phyloP scores from a whole-genome alignment of 2,888 invertebrate species.

The Agriopis marginaria region DNA sequence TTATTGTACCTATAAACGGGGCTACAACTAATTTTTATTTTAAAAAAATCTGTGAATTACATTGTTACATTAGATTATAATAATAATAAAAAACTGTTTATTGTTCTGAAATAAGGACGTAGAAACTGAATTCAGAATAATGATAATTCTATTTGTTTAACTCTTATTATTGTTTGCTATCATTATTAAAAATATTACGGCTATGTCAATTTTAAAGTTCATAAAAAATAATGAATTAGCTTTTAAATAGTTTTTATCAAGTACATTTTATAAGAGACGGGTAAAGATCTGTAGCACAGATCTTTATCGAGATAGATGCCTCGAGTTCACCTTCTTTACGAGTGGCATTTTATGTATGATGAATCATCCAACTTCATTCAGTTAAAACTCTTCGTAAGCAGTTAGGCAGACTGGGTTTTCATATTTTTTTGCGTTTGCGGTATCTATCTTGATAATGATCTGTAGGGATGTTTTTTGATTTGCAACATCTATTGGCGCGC shows the following conservation, averaged over 20 bases:
- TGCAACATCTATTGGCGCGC: too few species aligned
- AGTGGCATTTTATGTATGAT: neutral
- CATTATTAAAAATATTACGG: neutral
- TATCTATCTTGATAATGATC: too few species aligned
- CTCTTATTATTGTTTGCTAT: neutral
- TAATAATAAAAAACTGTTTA: too few species aligned
- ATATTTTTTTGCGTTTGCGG: too few species aligned
- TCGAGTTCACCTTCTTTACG: too few species aligned
- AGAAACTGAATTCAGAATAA: neutral
- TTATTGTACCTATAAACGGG: neutral
- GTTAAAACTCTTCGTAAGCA: too few species aligned
- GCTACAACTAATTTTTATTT: neutral
- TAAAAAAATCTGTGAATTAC: neutral
- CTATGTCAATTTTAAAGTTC: constrained; percentile 8
- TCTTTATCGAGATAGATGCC: too few species aligned
- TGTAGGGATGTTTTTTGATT: too few species aligned
- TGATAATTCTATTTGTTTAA: neutral
- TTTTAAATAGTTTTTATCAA: constrained; percentile 3
- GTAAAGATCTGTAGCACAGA: neutral
- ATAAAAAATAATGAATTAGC: neutral
- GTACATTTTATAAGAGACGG: neutral
- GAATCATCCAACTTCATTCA: too few species aligned
- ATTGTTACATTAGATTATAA: neutral
- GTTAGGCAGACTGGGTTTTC: too few species aligned
- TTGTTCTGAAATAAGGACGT: too few species aligned